Conservation (phyloP, 2,888 invertebrate genomes). For the Sarcophaga rosellei region DNA sequence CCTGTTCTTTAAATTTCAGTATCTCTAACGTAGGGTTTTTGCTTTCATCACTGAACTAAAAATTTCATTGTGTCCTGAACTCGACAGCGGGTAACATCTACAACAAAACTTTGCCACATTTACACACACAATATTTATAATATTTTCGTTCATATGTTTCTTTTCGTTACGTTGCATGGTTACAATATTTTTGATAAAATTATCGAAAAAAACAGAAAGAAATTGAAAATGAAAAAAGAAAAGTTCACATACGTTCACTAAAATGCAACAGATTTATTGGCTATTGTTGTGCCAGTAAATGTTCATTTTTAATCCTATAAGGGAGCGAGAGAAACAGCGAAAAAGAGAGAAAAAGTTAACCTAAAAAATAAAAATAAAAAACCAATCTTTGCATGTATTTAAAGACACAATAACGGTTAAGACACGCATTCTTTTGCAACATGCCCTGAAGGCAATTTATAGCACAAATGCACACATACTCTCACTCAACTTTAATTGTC, state of each 20-base stretch:
- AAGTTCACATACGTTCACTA: constrained; percentile 63
- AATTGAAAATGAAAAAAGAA: constrained; percentile 9
- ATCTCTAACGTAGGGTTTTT: neutral
- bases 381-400: neutral
- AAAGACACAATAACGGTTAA: constrained; percentile 29
- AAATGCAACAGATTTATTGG: constrained; percentile 66
- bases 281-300: constrained; percentile 43
- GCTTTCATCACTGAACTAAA: neutral
- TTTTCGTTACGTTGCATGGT: neutral
- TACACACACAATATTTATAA: neutral
- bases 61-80: constrained; percentile 23
- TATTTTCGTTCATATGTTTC: neutral
- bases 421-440: constrained; percentile 47
- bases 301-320: constrained; percentile 6
- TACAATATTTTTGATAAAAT: constrained; percentile 44
- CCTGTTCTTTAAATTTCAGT: neutral
- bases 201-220: neutral
- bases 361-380: neutral
- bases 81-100: neutral
- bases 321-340: constrained; percentile 6
- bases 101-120: neutral
- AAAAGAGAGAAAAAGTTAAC: neutral
- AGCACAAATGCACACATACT: neutral
- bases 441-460: neutral
- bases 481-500: constrained; percentile 12